Evolutionary conservation across 2,888 invertebrate genomes (phyloP), one percentile per base, ranked within the genome.

Genomic region (Caenorhabditis wallacei): DNA sequence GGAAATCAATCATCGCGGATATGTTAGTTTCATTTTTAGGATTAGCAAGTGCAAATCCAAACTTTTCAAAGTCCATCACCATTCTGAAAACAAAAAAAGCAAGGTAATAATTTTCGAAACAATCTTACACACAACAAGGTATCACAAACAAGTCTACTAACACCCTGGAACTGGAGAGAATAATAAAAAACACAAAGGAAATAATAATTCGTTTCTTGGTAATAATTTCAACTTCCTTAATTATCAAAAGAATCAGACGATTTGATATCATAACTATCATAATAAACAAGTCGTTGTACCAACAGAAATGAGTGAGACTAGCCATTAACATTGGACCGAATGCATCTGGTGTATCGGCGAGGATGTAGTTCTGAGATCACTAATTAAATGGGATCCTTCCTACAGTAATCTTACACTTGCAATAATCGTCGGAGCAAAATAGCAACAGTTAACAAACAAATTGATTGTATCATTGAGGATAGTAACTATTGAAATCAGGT

Each of bases 81-180:
- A 57, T 37, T 8, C 63, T 63, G 1, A 13, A 72, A 64, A 13
- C 16, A 11, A 64, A 11, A n/a, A 3, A 26, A 35, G 13, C n/a
- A n/a, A n/a, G n/a, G n/a, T n/a, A n/a, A n/a, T n/a, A n/a, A n/a
- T n/a, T n/a, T n/a, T n/a, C n/a, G n/a, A n/a, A n/a, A n/a, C n/a
- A n/a, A n/a, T n/a, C 72, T 63, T 13, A 74, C 75, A 66, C 7
- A 59, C 75, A 75, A 59, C 75, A 66, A 13, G 75, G 75, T 10
- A 66, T 10, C n/a, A 66, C 57, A 20, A 66, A 66, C 0, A 22
- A 4, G 16, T 66, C 51, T 10, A 75, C 3, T 1, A 66, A 24
- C 0, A 75, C 16, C 22, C 51, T 75, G 13, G 37, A 13, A 10
- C 43, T 11, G 2, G 74, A 74, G 2, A 46, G 3, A 2, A 74